Evolutionary conservation across 2,888 invertebrate genomes (phyloP).

Genomic region (Agrotis segetum): DNA sequence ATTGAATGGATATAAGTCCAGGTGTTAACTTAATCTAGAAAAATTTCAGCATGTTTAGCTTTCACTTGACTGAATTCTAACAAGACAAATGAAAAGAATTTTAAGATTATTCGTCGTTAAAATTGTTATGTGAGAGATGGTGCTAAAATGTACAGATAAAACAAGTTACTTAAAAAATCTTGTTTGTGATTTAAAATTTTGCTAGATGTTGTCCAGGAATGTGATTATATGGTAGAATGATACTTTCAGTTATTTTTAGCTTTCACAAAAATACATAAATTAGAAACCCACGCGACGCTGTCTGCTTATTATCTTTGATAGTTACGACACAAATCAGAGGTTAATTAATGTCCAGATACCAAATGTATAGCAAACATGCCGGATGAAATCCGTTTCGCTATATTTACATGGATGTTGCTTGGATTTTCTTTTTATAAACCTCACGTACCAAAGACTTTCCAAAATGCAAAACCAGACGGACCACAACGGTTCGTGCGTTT

Average conservation of each 20-base stretch:
- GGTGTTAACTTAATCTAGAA: neutral
- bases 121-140: slow-evolving; percentile 7
- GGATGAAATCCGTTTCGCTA: no score
- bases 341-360: no score
- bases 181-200: slow-evolving; percentile 11
- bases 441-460: no score
- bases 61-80: slow-evolving; percentile 7
- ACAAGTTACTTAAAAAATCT: no score
- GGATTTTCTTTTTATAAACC: no score
- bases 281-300: neutral
- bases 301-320: neutral
- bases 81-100: slow-evolving; percentile 11
- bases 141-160: slow-evolving; percentile 5
- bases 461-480: no score
- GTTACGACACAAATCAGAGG: no score
- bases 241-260: slow-evolving; percentile 6
- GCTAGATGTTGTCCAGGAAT: neutral
- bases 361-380: no score
- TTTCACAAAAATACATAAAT: neutral
- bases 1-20: neutral
- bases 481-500: no score
- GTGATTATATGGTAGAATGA: slow-evolving; percentile 3
- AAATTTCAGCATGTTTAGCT: slow-evolving; percentile 3
- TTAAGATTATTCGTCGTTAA: slow-evolving; percentile 8
- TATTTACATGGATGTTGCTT: no score